Conservation (phyloP, 2,797 vertebrate genomes). For the Babyrousa celebensis region DNA sequence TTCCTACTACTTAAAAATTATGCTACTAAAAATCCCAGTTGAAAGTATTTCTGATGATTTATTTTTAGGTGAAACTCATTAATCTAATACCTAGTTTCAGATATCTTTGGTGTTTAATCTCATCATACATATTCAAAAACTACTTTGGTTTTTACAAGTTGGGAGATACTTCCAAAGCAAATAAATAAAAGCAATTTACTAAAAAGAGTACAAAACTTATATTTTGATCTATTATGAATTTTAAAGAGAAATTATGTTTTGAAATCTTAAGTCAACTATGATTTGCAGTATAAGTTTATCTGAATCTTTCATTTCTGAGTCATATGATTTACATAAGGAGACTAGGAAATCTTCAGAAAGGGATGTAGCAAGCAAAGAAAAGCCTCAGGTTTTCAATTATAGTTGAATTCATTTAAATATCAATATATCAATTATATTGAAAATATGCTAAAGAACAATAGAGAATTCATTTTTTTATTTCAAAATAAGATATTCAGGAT, state of each 20-base stretch:
- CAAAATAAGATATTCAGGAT: constrained; percentile 90
- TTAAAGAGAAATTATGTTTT: constrained; percentile 61
- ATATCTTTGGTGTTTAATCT: not conserved
- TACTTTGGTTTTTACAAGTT: constrained; percentile 35
- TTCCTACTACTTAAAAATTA: constrained; percentile 34
- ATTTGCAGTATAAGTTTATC: not conserved
- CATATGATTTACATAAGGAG: constrained; percentile 4
- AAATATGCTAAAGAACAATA: constrained; percentile 86
- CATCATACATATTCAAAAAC: constrained; percentile 1
- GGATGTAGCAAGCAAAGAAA: constrained; percentile 68
- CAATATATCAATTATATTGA: constrained; percentile 64
- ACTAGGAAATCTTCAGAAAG: constrained; percentile 58
- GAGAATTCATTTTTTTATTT: constrained; percentile 88
- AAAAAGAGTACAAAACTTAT: not conserved
- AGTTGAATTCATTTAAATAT: constrained; percentile 67
- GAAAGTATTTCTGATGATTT: constrained; percentile 40
- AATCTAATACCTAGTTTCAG: not conserved
- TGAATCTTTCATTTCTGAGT: not conserved
- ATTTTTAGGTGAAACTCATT: constrained; percentile 51
- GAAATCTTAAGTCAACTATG: not conserved
- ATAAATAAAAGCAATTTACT: constrained; percentile 43
- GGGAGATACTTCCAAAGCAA: constrained; percentile 42
- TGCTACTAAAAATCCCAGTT: not conserved
- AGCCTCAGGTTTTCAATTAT: constrained; percentile 28
- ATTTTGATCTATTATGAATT: constrained; percentile 15